Base-by-base conservation (phyloP, 2,113 vertebrate species). In the Sphyrna mokarran region DNA sequence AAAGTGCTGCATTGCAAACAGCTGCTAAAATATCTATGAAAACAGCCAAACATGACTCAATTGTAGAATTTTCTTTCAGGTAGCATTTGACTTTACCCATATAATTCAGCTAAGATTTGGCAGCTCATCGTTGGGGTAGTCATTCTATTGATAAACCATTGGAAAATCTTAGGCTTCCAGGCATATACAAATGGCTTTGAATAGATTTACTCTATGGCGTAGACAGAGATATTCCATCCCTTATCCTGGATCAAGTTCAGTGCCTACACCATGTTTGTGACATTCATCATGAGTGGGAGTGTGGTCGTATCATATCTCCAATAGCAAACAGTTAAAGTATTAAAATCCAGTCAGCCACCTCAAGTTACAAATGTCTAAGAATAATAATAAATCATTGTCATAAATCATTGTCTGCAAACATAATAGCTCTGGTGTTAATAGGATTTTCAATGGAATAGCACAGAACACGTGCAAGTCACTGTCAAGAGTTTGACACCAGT, bases 321-420 rank as follows among this genome's bases (percentile, higher is more conserved):
- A 66, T n/a, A 68, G 89, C 63, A 66, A 93, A 93, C n/a, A 66
- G 89, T 93, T 93, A 93, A 93, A 93, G 89, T 93, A 93, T 93
- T 66, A 93, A 93, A 93, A 93, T 93, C 16, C n/a, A 93, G 89
- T 93, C 66, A 68, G 20, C 33, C 89, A 66, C 68, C 89, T 93
- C 89, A 93, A 68, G 89, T 93, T 93, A 66, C 89, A 93, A 93
- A 93, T 93, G 61, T 93, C 33, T 66, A 37, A 93, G 89, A 66
- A 93, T 83, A 93, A 93, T 37, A 66, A 93, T 93, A 90, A 61
- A 90, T 90, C 48, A 90, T 90, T 90, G 87, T 90, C 87, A 90
- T 90, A 93, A 93, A 93, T 93, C 89, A 93, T 66, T 93, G 89
- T 93, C 89, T 93, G 61, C 61, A 93, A 93, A 93, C 89, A 66